Percentiles rank a stretch among this genome's conserved stretches.
Evolutionary conservation across 2,797 vertebrate species (phyloP).

Genomic region (Poeciliopsis presidionis): DNA sequence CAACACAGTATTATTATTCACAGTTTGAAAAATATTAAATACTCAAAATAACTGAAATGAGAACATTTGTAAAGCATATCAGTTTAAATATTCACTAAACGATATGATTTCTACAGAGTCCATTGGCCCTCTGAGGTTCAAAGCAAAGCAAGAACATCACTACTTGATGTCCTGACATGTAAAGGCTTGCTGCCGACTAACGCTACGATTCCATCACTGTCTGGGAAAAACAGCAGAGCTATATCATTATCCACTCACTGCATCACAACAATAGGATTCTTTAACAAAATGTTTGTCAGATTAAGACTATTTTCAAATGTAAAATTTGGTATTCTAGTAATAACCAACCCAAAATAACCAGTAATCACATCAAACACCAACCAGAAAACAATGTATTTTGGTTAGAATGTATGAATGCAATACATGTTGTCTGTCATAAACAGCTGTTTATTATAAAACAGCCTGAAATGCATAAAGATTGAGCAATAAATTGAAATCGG

Average conservation of each 20-base stretch:
- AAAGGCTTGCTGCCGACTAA: background rate
- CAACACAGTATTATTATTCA: too few relatives aligned
- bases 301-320: background rate
- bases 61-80: background rate
- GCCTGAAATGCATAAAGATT: background rate
- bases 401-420: background rate
- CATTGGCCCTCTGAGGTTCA: background rate
- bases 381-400: background rate
- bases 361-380: background rate
- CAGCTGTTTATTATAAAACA: background rate
- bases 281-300: background rate
- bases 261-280: background rate
- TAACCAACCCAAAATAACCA: background rate
- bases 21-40: background rate
- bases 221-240: background rate
- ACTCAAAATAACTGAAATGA: background rate
- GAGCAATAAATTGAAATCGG: background rate
- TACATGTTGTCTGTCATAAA: background rate
- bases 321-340: background rate
- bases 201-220: background rate
- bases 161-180: background rate
- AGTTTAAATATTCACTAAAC: background rate
- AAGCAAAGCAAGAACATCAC: background rate
- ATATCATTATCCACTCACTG: background rate
- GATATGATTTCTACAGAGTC: background rate